Base-by-base conservation (phyloP, 37 sponge, comb jelly and placozoan species). In the Diacarnus erythraeanus region DNA sequence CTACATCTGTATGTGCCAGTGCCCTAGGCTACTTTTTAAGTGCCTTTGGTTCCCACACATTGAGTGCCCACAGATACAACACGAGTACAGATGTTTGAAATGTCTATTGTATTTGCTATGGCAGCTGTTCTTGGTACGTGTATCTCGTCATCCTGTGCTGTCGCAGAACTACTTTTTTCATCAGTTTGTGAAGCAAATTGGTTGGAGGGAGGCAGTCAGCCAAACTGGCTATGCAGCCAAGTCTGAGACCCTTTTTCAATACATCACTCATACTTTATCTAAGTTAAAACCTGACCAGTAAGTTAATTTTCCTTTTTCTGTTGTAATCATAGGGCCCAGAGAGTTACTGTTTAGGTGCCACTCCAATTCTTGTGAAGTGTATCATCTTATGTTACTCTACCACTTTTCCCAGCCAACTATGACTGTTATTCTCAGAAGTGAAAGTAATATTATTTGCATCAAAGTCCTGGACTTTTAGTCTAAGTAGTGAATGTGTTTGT, bases 91-190 rank as follows among this genome's bases (percentile, higher is more conserved):
- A n/a, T n/a, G n/a, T n/a, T n/a, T n/a, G n/a, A 9, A 20, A 25
- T 64, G 65, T 9, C n/a, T 25, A 20, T 25, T 20, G 29, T 47
- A 38, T 3, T 3, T 77, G 37, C 35, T 25, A 9, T 26, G 57
- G 41, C 57, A 92, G 92, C 74, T 87, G 25, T 92, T 92, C 72
- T 76, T 92, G 57, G 87, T 92, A 18, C 84, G 92, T 1, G 38
- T 87, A 25, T 84, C 76, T 22, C 76, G 92, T 3, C 92, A 92
- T 42, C 77, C 84, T 2, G 57, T 84, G 54, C 80, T 92, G 29
- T 76, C 51, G 57, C 63, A 71, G 77, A 92, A 83, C 66, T 34
- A 57, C n/a, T 92, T 88, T 88, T 92, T 92, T 56, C 81, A 84
- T 59, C 82, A 86, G 81, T 92, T 92, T 39, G 59, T 92, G 4